phyloP scores from a whole-genome alignment of 2,888 invertebrate genomes.

The Apocheima hispidaria region DNA sequence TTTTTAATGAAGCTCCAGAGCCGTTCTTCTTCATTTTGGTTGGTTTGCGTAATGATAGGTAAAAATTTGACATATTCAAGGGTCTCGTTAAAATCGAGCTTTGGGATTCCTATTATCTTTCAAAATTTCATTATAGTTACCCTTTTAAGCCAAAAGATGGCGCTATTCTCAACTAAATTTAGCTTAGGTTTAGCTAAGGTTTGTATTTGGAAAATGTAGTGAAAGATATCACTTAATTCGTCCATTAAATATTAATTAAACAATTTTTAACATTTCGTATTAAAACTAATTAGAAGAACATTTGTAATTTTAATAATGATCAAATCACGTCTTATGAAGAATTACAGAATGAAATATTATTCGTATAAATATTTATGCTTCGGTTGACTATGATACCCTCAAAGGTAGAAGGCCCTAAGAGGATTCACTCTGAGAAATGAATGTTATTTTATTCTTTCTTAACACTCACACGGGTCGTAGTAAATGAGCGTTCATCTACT shows the following conservation, averaged over 20 bases:
- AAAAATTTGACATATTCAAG: too few relatives aligned
- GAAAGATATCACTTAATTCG: background rate
- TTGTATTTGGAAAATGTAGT: background rate
- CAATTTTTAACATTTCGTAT: background rate
- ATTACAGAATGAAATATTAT: background rate
- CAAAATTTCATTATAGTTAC: background rate
- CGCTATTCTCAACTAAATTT: background rate
- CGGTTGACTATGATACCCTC: too few relatives aligned
- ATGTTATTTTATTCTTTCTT: too few relatives aligned
- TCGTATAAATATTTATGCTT: too few relatives aligned
- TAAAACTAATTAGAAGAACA: background rate
- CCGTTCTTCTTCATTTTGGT: too few relatives aligned
- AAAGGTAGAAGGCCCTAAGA: too few relatives aligned
- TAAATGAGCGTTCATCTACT: too few relatives aligned
- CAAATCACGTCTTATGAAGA: slow-evolving; percentile 2
- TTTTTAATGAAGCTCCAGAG: too few relatives aligned
- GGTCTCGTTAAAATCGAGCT: too few relatives aligned
- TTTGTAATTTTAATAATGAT: background rate
- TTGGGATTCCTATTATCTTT: background rate
- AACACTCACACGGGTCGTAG: too few relatives aligned
- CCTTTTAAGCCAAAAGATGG: background rate
- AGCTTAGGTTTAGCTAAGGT: background rate
- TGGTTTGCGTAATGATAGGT: too few relatives aligned
- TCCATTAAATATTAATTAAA: slow-evolving; percentile 2
- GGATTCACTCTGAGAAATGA: too few relatives aligned